Base-by-base conservation (phyloP, 2,888 invertebrate species). In the Herminia tarsipennalis region DNA sequence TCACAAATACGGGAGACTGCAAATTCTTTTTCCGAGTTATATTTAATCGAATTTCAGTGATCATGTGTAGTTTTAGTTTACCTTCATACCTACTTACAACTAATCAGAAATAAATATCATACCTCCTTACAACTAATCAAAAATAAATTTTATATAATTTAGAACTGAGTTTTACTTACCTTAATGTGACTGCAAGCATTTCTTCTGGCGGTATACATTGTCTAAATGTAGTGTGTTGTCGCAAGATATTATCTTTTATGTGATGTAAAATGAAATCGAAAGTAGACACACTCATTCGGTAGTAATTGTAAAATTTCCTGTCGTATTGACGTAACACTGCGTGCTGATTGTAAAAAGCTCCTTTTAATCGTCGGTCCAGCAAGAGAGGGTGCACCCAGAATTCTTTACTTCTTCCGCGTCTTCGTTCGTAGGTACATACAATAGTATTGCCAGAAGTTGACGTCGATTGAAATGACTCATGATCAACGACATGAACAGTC, bases 351-450 rank as follows among this genome's bases (percentile, higher is more conserved):
- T 46, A 40, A 46, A 40, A 40, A 20, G 46, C 39, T 28, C 39
- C 45, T 45, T 35, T 44, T 30, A 44, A 32, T 24, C 32, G 32
- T 43, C 36, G 46, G 39, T 39, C 39, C 35, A 12, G 27, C 13
- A 28, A 13, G 12, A 35, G 42, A 35, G 42, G 42, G 29, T 34
- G 34, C 29, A 34, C 16, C 42, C 41, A 34, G 34, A 33, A 13
- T 28, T 12, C 13, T 28, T 28, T 28, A 13, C 27, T 13, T 45
- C 38, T 38, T 38, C 45, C 39, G 22, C 45, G 39, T 38, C 45
- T 45, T 45, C 39, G 38, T 38, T 38, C 32, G 28, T n/a, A n/a
- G n/a, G n/a, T n/a, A n/a, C n/a, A n/a, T 45, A 45, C 33, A 45
- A 38, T 38, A 45, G 38, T 38, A 45, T 37, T n/a, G 32, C 32